A percentile compares a stretch with the other conserved stretches of the same genome.
phyloP scores from a whole-genome alignment of 2,797 vertebrate genomes.

The Parambassis ranga region DNA sequence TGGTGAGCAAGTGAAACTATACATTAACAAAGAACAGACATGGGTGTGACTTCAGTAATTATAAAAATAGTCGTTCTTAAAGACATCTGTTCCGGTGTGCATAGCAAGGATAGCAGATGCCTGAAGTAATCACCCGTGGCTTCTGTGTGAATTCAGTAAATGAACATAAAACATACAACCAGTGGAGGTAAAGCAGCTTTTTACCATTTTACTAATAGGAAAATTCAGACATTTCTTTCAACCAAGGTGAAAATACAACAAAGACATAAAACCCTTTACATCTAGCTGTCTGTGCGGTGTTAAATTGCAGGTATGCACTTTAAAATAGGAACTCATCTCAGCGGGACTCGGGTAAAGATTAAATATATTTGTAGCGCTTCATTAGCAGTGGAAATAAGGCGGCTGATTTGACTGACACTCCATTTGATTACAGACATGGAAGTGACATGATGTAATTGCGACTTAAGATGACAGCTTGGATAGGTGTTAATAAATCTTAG shows the following conservation, averaged over 20 bases:
- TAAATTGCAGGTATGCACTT: background rate
- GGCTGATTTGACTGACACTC: constrained; percentile 61
- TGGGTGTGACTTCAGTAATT: background rate
- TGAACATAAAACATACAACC: background rate
- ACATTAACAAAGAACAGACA: background rate
- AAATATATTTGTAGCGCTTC: constrained; percentile 41
- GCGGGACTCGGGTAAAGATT: constrained; percentile 18
- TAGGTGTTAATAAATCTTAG: constrained; percentile 47
- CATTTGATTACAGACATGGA: constrained; percentile 56
- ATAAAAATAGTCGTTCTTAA: background rate
- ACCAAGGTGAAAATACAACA: no score
- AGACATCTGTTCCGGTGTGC: background rate
- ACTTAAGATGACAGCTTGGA: constrained; percentile 45
- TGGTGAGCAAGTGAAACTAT: no score
- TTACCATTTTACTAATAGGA: no score
- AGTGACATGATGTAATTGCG: constrained; percentile 57
- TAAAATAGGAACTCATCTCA: constrained; percentile 25
- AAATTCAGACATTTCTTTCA: no score
- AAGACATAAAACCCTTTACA: no score
- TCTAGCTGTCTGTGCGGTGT: no score
- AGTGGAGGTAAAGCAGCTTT: background rate
- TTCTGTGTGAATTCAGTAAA: background rate
- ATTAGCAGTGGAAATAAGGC: constrained; percentile 54
- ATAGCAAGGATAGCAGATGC: background rate
- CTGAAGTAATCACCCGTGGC: background rate